Conservation (phyloP, 2,888 invertebrate genomes). For the Scaptomyza cyrtandrae region DNA sequence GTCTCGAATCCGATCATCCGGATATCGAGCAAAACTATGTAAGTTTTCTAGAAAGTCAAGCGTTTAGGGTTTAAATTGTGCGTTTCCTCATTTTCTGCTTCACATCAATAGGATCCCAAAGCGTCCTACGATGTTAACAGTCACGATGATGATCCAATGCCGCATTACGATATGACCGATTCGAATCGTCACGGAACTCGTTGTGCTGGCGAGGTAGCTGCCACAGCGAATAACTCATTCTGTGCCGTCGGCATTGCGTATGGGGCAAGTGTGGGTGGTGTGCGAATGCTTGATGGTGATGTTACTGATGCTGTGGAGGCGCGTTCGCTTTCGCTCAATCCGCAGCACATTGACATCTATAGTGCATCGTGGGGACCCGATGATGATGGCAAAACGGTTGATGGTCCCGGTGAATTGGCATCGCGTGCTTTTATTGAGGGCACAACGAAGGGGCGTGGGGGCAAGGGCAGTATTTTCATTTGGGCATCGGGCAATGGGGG, state of each 20-base stretch:
- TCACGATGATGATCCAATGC: constrained; percentile 98
- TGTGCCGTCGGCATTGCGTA: constrained; percentile 99
- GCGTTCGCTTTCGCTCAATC: constrained; percentile 95
- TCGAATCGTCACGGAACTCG: constrained; percentile 97
- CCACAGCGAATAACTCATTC: constrained; percentile 97
- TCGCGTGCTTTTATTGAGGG: constrained; percentile 98
- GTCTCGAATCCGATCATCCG: constrained; percentile 97
- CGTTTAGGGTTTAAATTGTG: neutral
- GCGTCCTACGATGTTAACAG: constrained; percentile 99
- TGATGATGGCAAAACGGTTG: constrained; percentile 98
- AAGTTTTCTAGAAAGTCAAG: constrained; percentile 85
- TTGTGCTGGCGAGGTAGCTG: constrained; percentile 99
- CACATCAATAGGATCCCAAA: constrained; percentile 90
- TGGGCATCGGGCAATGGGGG: constrained; percentile 99
- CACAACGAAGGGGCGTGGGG: constrained; percentile 95
- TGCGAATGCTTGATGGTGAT: constrained; percentile 99
- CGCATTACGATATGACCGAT: constrained; percentile 98
- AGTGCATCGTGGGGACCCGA: constrained; percentile 99
- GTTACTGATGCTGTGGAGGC: constrained; percentile 99
- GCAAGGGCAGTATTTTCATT: constrained; percentile 98
- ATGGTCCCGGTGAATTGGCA: constrained; percentile 98
- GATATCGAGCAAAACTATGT: constrained; percentile 96
- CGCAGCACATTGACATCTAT: constrained; percentile 99
- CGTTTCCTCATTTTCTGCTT: neutral
- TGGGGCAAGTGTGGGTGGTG: constrained; percentile 97